These are phyloP conservation scores for Agelas oroides DNA, from an alignment of 37 sponge, comb jelly and placozoan species.

Conservation along the genomic window DNA sequence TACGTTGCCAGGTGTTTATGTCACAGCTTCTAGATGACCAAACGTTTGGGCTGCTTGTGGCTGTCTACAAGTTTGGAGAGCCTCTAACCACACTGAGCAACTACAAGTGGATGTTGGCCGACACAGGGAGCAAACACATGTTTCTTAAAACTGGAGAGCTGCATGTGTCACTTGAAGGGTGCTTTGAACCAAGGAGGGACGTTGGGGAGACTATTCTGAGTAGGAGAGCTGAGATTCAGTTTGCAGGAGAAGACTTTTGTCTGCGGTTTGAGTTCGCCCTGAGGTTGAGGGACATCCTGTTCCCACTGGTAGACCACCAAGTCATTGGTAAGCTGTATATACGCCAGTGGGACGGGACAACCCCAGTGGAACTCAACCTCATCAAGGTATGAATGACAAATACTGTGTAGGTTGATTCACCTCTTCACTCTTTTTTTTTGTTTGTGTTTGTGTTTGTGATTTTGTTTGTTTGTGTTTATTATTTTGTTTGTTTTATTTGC, in stretches of 20 bases:
- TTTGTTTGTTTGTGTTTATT: not conserved
- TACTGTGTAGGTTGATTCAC: no score
- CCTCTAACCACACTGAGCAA: constrained; percentile 47
- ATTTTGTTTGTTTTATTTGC: no score
- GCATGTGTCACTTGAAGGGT: constrained; percentile 27
- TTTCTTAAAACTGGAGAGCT: constrained; percentile 39
- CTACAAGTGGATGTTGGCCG: constrained; percentile 58
- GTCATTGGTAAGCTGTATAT: constrained; percentile 55
- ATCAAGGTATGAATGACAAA: constrained; percentile 46
- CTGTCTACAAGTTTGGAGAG: constrained; percentile 67
- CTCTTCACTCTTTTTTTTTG: not conserved
- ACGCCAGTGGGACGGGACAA: constrained; percentile 27
- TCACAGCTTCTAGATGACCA: constrained; percentile 29
- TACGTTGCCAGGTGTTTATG: constrained; percentile 65
- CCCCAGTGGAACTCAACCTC: constrained; percentile 17
- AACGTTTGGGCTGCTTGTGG: constrained; percentile 42
- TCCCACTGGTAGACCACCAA: constrained; percentile 48
- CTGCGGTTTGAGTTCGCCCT: constrained; percentile 52
- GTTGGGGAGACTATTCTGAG: constrained; percentile 17
- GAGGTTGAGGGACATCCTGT: constrained; percentile 8
- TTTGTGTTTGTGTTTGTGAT: not conserved
- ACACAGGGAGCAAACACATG: constrained; percentile 31
- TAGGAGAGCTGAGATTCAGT: not conserved
- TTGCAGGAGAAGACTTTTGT: constrained; percentile 62
- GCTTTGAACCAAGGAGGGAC: constrained; percentile 30